phyloP scores from a whole-genome alignment of 2,113 vertebrate genomes.

The Cyphomyrus discorhynchus region DNA sequence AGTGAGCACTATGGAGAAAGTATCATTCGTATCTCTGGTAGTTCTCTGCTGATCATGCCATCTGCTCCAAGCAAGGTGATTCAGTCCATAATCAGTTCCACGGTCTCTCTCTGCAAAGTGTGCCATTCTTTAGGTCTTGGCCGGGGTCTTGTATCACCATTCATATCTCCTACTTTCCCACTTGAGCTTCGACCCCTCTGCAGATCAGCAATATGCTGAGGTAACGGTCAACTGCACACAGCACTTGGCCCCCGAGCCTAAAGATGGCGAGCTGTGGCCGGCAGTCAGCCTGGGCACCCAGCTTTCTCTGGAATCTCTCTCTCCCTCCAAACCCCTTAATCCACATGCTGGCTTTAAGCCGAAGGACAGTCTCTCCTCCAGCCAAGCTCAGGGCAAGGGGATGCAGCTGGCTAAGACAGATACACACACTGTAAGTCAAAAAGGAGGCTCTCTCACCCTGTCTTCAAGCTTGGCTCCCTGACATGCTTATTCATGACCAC shows the following conservation, averaged over 20 bases:
- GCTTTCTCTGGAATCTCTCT: background rate
- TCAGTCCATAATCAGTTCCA: background rate
- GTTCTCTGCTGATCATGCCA: background rate
- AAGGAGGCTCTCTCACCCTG: background rate
- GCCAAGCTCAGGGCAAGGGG: background rate
- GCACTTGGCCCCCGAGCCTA: background rate
- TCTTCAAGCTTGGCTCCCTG: background rate
- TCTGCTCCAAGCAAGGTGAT: background rate
- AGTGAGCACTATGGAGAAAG: background rate
- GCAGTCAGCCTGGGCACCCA: background rate
- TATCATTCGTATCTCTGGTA: background rate
- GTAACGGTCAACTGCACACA: background rate
- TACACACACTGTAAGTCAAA: background rate
- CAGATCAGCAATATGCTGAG: background rate
- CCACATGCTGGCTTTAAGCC: background rate
- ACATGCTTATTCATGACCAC: background rate
- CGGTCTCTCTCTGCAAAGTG: background rate
- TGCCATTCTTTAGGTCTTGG: background rate
- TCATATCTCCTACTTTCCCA: background rate
- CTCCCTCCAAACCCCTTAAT: conserved; percentile 10
- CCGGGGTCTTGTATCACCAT: background rate
- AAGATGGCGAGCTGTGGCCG: background rate
- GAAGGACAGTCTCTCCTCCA: background rate
- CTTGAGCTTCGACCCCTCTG: background rate
- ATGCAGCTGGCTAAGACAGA: background rate